These are phyloP conservation scores for Miniopterus natalensis DNA, from an alignment of 2,113 vertebrate species.

Conservation along the genomic window DNA sequence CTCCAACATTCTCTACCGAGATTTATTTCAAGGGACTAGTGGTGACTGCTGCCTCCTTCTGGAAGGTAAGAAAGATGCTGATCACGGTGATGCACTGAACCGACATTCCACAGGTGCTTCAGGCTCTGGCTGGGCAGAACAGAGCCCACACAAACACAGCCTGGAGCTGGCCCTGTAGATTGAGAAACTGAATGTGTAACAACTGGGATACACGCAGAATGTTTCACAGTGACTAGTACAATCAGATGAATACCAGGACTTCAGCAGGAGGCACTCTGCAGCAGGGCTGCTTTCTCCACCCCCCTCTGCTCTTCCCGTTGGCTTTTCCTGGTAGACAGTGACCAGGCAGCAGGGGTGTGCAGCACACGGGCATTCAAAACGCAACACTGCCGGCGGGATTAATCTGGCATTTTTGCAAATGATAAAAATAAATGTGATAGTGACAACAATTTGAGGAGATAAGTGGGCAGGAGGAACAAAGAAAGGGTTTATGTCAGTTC, in stretches of 20 bases:
- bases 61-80: too few species aligned
- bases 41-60: not conserved
- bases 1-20: not conserved
- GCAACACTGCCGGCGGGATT: too few species aligned
- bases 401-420: not conserved
- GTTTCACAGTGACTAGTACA: not conserved
- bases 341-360: not conserved
- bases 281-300: too few species aligned
- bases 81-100: rapidly evolving
- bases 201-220: not conserved
- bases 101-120: rapidly evolving
- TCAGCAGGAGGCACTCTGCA: not conserved
- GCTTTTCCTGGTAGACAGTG: not conserved
- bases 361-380: not conserved
- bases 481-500: not conserved
- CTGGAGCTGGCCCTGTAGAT: not conserved
- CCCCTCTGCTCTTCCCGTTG: not conserved
- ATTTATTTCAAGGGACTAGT: not conserved
- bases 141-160: not conserved
- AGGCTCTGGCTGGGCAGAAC: not conserved
- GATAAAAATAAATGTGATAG: not conserved
- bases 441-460: not conserved
- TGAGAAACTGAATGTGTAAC: not conserved
- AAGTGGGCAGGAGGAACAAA: not conserved
- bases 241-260: not conserved